Evolutionary conservation across 2,888 invertebrate species (phyloP).

Genomic region (Andrena praecox): DNA sequence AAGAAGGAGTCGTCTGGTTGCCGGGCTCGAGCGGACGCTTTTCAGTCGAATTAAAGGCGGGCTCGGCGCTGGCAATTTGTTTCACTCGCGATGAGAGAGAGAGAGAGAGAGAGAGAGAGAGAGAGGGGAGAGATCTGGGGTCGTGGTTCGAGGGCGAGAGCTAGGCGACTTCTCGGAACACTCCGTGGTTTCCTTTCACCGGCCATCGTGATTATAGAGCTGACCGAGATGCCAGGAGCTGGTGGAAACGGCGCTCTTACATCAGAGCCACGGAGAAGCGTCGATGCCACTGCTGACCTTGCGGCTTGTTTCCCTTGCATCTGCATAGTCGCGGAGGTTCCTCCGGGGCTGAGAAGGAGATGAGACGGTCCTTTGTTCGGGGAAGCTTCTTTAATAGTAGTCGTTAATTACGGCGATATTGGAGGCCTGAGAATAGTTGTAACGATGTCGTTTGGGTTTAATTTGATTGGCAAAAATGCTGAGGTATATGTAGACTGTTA

Average conservation of each 20-base stretch:
- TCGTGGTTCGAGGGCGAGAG: not conserved
- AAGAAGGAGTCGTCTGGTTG: not conserved
- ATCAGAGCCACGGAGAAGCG: conserved; percentile 3
- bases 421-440: too few relatives aligned
- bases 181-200: conserved; percentile 25
- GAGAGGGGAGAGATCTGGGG: not conserved
- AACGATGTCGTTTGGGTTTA: too few relatives aligned
- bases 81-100: conserved; percentile 1
- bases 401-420: conserved; percentile 26
- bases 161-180: conserved; percentile 32
- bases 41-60: conserved; percentile 7
- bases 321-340: conserved; percentile 6
- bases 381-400: not conserved
- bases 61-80: conserved; percentile 12
- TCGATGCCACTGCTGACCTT: conserved; percentile 36
- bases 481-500: too few relatives aligned
- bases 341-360: not conserved
- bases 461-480: too few relatives aligned
- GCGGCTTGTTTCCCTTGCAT: conserved; percentile 14
- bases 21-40: not conserved
- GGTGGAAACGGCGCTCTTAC: not conserved
- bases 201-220: conserved; percentile 19
- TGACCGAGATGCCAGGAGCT: conserved; percentile 11
- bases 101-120: not conserved
- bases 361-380: not conserved